Base-by-base conservation (phyloP, 2,888 invertebrate species). In the Ethmia dodecea region DNA sequence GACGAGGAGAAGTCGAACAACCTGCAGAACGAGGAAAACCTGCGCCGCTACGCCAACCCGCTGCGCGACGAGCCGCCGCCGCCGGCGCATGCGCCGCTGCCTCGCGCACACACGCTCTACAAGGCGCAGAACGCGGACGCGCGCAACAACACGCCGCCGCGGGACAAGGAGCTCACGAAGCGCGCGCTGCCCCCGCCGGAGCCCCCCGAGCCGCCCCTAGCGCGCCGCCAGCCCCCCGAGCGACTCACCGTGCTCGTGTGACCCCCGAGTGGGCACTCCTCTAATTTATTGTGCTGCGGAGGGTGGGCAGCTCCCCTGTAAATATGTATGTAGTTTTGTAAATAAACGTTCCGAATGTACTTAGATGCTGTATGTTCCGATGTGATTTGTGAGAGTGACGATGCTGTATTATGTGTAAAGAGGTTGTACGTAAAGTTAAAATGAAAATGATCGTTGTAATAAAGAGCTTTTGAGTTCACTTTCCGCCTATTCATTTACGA, bases 1-100 rank as follows among this genome's bases (percentile, higher is more conserved):
- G 93, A 94, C 62, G 94, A 95, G 62, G 95, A 95, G 62, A 95
- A 95, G 69, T 94, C 95, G 2, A 96, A 96, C 73, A 96, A 96
- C 73, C 77, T 95, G 38, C 96, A 96, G 76, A 96, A 95, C 71
- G 95, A 95, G 66, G 96, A 96, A 74, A 96, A 95, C 67, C 86
- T 96, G 38, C 89, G 95, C 33, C 89, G 95, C 45, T 94, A 93
- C 74, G 91, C 92, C 28, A 94, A 94, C 77, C 93, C 94, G 3
- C 78, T 94, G 38, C 93, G 93, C 60, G 90, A 89, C 43, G 89
- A 88, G 87, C 10, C 25, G 11, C 10, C n/a, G 25, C 80, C 40
- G 67, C 79, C 40, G 78, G 83, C 26, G 84, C 86, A 52, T 51
- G 89, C 89, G 44, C 90, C 56, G 55, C 79, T 62, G 73, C 87